These are phyloP conservation scores for Lochmaea capreae DNA, from an alignment of 2,888 invertebrate genomes.

Conservation along the genomic window DNA sequence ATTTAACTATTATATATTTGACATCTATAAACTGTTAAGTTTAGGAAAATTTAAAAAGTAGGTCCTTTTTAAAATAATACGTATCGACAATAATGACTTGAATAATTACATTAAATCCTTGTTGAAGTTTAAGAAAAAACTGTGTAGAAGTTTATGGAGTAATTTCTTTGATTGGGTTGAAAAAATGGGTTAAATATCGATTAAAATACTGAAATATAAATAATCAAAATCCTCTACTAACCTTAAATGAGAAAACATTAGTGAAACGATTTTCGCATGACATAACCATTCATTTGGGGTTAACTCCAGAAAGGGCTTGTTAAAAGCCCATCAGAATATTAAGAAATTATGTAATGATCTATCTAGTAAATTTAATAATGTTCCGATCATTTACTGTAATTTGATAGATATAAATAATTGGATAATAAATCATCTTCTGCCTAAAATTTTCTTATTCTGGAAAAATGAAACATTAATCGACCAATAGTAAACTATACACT, in stretches of 20 bases:
- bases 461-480: not conserved
- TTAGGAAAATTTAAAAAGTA: too few species aligned
- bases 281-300: constrained; percentile 39
- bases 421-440: constrained; percentile 45
- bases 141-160: too few species aligned
- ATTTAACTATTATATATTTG: too few species aligned
- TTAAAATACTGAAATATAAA: not conserved
- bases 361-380: constrained; percentile 50
- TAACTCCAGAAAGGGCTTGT: constrained; percentile 36
- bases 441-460: constrained; percentile 10
- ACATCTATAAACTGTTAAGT: too few species aligned
- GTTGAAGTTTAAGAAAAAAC: too few species aligned
- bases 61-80: too few species aligned
- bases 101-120: too few species aligned
- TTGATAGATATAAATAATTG: constrained; percentile 45
- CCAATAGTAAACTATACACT: not conserved
- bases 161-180: too few species aligned
- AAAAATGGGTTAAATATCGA: not conserved
- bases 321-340: constrained; percentile 43
- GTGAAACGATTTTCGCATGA: constrained; percentile 37
- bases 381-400: constrained; percentile 47
- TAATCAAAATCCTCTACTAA: constrained; percentile 13
- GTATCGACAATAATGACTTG: too few species aligned
- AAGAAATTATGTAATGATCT: constrained; percentile 49
- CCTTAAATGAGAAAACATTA: constrained; percentile 30